Base-by-base conservation (phyloP, 2,888 invertebrate species). In the Spilosoma lubricipeda region DNA sequence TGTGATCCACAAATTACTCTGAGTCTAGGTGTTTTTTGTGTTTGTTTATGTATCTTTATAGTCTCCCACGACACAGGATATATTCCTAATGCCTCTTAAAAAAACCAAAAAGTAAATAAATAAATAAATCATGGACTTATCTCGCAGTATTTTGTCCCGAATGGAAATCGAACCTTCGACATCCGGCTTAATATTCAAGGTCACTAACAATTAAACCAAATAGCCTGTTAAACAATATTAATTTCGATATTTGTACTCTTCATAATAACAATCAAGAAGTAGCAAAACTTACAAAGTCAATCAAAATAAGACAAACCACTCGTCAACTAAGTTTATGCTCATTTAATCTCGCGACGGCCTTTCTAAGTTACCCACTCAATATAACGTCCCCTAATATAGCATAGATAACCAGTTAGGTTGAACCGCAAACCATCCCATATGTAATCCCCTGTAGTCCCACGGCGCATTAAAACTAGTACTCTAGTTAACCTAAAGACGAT, bases 391-490 rank as follows among this genome's bases (percentile, higher is more conserved):
- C 15, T 59, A 59, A 59, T 27, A 59, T 59, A 59, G 27, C 27
- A 27, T 59, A 59, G n/a, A 30, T 36, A 18, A 30, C 65, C 20
- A 65, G 36, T 65, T 36, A 65, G 3, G 36, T 65, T 33, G 64
- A 33, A 36, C 64, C 64, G 18, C 33, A 65, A 36, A 65, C 64
- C 9, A 36, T 65, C 65, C 65, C 65, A 65, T 23, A 36, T 65
- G 65, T 65, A 65, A 65, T 65, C 65, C 65, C 36, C 65, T 9
- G 30, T 36, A 27, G 65, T 27, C 65, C 20, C 65, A 36, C 23
- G 36, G 3, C 30, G 65, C 65, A 65, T 27, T 65, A 65, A 65
- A 65, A 65, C 36, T 36, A 52, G 18, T 48, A 48, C 33, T 20
- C 33, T 33, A 52, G 20, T 52, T 52, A 33, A 68, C 27, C 18